These are phyloP conservation scores for Stenodera caucasica DNA, from an alignment of 2,888 invertebrate species.

Conservation along the genomic window DNA sequence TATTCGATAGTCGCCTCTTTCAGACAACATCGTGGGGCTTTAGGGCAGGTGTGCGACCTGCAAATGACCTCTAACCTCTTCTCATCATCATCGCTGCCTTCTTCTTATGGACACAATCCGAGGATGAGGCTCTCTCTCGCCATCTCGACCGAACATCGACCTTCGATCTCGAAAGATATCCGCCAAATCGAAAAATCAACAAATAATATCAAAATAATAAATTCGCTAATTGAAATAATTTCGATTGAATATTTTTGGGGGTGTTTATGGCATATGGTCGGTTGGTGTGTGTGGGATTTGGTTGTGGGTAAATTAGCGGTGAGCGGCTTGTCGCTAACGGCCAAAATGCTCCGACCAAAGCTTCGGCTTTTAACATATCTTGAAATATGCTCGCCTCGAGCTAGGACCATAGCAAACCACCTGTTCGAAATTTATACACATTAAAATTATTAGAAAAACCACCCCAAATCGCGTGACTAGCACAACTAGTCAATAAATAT, in stretches of 20 bases:
- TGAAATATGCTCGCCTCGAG: conserved; percentile 21
- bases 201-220: too few species aligned
- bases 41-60: conserved; percentile 47
- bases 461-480: background rate
- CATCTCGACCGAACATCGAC: conserved; percentile 1
- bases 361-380: conserved; percentile 24
- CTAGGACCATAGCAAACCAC: conserved; percentile 17
- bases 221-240: too few species aligned
- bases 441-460: background rate
- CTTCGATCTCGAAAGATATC: background rate
- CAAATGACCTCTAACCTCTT: conserved; percentile 43
- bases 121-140: conserved; percentile 11
- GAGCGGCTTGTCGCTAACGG: conserved; percentile 26
- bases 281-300: conserved; percentile 24
- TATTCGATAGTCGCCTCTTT: conserved; percentile 20
- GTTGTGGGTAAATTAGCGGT: conserved; percentile 29
- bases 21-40: conserved; percentile 39
- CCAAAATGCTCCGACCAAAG: conserved; percentile 21
- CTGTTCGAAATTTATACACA: conserved; percentile 10
- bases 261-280: background rate
- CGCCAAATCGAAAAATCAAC: background rate
- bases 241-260: too few species aligned
- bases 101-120: conserved; percentile 30
- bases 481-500: background rate
- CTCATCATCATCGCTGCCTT: conserved; percentile 28